These are phyloP conservation scores for Furnarius figulus DNA, from an alignment of 2,113 vertebrate genomes.

Conservation along the genomic window DNA sequence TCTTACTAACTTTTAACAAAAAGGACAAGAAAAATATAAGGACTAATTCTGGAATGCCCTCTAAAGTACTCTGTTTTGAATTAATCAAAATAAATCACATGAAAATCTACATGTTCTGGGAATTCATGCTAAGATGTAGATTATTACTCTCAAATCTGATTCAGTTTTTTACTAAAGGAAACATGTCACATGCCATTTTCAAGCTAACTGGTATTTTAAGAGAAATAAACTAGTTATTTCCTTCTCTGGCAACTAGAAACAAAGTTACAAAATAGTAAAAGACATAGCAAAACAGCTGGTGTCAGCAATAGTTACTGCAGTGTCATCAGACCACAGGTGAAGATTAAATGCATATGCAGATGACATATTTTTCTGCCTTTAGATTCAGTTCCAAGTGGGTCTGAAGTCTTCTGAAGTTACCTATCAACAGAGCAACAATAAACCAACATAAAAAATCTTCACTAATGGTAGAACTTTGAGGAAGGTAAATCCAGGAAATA, in stretches of 20 bases:
- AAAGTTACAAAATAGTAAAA: background rate
- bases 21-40: background rate
- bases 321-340: background rate
- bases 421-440: background rate
- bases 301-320: background rate
- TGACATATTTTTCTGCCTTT: background rate
- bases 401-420: background rate
- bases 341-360: background rate
- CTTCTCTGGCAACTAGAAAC: background rate
- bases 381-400: background rate
- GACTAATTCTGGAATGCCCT: background rate
- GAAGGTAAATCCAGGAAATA: background rate
- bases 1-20: background rate
- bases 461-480: background rate
- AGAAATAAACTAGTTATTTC: background rate
- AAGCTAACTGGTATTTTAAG: background rate
- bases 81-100: background rate
- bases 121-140: background rate
- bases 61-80: background rate
- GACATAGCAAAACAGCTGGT: background rate
- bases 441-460: background rate
- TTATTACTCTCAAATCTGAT: background rate
- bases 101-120: background rate
- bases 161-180: background rate
- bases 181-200: background rate